phyloP scores from a whole-genome alignment of 2,113 vertebrate genomes.

The Mirza zaza region DNA sequence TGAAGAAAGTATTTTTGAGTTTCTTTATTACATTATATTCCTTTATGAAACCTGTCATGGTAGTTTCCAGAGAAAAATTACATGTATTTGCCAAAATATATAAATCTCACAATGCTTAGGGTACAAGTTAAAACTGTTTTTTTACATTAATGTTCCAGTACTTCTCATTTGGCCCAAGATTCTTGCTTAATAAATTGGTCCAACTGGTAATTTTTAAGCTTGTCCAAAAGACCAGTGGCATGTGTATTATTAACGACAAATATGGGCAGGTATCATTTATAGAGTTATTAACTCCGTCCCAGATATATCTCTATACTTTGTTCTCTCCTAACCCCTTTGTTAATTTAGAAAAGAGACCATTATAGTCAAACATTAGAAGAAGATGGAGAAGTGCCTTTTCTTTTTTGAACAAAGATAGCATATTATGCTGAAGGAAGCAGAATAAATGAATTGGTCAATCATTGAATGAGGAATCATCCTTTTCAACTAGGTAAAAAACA shows the following conservation, averaged over 20 bases:
- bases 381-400: conserved; percentile 80
- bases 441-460: conserved; percentile 4
- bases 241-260: background rate
- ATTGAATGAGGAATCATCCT: conserved; percentile 63
- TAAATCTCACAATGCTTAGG: conserved; percentile 45
- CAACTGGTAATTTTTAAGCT: background rate
- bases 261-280: background rate
- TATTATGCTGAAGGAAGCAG: conserved; percentile 48
- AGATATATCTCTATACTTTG: background rate
- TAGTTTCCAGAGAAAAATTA: conserved; percentile 52
- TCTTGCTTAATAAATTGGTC: background rate
- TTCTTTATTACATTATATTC: conserved; percentile 35
- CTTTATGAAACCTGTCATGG: conserved; percentile 46
- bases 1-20: conserved; percentile 47
- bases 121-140: conserved; percentile 25
- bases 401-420: conserved; percentile 63
- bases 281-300: conserved; percentile 17
- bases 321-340: background rate
- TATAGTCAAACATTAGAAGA: conserved; percentile 1
- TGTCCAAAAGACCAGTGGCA: background rate
- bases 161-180: background rate
- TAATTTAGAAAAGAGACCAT: conserved; percentile 52
- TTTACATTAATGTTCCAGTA: background rate
- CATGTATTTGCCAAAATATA: conserved; percentile 35
- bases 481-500: conserved; percentile 57